Percentiles rank a stretch among this genome's conserved stretches.
Evolutionary conservation across 2,888 invertebrate species (phyloP).

Genomic region (Chrysolina americana): DNA sequence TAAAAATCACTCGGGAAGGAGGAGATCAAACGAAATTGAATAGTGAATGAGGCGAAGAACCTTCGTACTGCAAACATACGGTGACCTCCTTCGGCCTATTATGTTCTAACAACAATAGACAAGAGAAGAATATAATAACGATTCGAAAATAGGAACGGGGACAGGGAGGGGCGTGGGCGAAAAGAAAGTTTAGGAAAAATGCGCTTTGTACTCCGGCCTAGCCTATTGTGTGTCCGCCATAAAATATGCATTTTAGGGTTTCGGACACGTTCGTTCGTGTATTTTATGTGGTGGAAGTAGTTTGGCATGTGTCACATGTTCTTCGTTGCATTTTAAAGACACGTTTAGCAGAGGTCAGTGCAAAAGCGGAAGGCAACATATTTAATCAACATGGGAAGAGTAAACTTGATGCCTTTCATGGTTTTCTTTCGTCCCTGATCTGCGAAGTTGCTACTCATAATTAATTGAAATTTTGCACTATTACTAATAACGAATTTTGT

Average conservation of each 20-base stretch:
- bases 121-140: slow-evolving; percentile 50
- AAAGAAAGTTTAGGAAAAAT: slow-evolving; percentile 4
- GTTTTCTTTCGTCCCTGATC: too few species aligned
- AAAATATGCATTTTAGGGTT: slow-evolving; percentile 9
- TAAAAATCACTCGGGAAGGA: slow-evolving; percentile 6
- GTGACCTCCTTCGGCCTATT: slow-evolving; percentile 48
- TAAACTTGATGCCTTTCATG: too few species aligned
- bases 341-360: slow-evolving; percentile 3
- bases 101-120: slow-evolving; percentile 50
- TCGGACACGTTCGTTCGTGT: neutral
- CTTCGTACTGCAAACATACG: slow-evolving; percentile 24
- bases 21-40: slow-evolving; percentile 14
- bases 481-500: too few species aligned
- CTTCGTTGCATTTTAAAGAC: neutral
- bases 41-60: slow-evolving; percentile 5
- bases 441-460: too few species aligned
- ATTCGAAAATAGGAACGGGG: slow-evolving; percentile 45
- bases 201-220: slow-evolving; percentile 3
- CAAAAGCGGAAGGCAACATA: neutral
- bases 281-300: neutral
- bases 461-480: too few species aligned
- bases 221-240: slow-evolving; percentile 2
- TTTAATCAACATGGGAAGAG: neutral
- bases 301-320: slow-evolving; percentile 6
- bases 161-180: slow-evolving; percentile 15